A percentile compares a stretch with the other conserved stretches of the same genome.
Evolutionary conservation across 2,888 invertebrate species (phyloP).

Genomic region (Steinernema scapterisci): DNA sequence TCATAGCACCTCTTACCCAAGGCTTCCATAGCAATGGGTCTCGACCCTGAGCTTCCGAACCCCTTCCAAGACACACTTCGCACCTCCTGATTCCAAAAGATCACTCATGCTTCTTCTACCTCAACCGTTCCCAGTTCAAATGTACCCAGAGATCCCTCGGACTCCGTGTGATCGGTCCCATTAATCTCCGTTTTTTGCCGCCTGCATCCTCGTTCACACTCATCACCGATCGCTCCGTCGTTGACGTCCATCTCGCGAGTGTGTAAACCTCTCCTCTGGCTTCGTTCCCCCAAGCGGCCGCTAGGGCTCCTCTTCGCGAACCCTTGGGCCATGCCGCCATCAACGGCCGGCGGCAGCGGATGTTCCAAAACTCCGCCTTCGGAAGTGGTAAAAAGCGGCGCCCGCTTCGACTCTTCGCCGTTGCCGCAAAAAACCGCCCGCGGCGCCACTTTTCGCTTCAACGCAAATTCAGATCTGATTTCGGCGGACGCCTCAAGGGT

Average conservation of each 20-base stretch:
- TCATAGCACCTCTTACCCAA: too few relatives aligned
- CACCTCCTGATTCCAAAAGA: background rate
- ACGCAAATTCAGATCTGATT: background rate
- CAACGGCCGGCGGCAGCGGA: background rate
- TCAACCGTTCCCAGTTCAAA: background rate
- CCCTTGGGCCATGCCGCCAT: background rate
- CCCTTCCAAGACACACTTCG: too few relatives aligned
- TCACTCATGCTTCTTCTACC: background rate
- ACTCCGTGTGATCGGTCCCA: background rate
- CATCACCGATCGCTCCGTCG: conserved; percentile 1
- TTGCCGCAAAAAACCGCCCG: conserved; percentile 21
- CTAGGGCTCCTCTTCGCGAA: too few relatives aligned
- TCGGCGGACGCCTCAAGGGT: background rate
- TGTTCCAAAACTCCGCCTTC: background rate
- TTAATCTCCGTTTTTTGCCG: conserved; percentile 19
- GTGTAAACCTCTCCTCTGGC: conserved; percentile 9
- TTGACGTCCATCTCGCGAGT: background rate
- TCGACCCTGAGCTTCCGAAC: too few relatives aligned
- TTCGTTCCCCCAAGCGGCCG: too few relatives aligned
- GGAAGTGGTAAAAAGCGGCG: background rate
- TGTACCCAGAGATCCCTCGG: background rate
- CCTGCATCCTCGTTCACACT: background rate
- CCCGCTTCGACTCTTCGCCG: background rate
- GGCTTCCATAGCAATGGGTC: too few relatives aligned
- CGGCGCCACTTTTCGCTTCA: conserved; percentile 6